Evolutionary conservation across 2,797 vertebrate genomes (phyloP).

Genomic region (Pangasius macronema): DNA sequence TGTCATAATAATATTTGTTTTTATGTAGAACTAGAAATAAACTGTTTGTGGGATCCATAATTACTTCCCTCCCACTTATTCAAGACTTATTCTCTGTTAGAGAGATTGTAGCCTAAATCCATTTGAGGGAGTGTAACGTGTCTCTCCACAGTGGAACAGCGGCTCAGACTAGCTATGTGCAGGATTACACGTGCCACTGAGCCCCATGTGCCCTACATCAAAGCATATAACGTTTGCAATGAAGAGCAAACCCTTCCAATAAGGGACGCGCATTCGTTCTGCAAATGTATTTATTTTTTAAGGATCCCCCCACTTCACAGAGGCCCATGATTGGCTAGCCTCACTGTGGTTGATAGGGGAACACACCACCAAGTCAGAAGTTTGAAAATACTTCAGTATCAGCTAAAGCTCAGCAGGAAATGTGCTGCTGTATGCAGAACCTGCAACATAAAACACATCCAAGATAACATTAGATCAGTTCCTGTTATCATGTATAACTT

Average conservation of each 20-base stretch:
- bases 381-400: neutral
- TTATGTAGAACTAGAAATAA: neutral
- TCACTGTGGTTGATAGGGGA: neutral
- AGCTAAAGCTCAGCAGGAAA: neutral
- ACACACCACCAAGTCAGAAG: neutral
- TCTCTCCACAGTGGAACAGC: neutral
- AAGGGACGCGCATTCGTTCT: neutral
- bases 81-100: neutral
- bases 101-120: neutral
- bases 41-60: neutral
- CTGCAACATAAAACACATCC: neutral
- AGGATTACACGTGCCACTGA: neutral
- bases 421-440: neutral
- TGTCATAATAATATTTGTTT: neutral
- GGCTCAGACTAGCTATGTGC: neutral
- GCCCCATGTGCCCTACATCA: neutral
- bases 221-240: neutral
- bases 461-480: neutral
- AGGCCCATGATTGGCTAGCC: neutral
- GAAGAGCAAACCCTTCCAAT: neutral
- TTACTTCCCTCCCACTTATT: neutral
- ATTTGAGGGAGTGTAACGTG: neutral
- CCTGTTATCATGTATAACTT: neutral
- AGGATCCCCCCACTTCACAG: neutral
- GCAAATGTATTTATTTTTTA: neutral